Evolutionary conservation across 2,888 invertebrate species (phyloP).

Genomic region (Ecdyonurus torrentis): DNA sequence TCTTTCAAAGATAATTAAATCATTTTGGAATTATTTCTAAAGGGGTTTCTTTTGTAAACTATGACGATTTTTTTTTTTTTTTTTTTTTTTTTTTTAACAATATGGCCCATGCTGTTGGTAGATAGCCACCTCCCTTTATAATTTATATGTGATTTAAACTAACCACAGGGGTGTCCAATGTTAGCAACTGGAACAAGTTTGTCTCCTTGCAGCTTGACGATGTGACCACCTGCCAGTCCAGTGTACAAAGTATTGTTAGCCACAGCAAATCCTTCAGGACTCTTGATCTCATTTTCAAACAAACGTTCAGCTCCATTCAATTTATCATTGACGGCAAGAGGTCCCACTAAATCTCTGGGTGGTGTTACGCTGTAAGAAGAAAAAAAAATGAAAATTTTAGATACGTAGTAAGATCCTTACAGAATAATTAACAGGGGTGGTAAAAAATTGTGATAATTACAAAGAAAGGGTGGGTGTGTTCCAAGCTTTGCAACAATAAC

Average conservation of each 20-base stretch:
- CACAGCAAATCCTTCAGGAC: slow-evolving; percentile 66
- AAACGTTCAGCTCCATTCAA: slow-evolving; percentile 51
- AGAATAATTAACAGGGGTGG: too few relatives aligned
- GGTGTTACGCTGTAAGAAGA: background rate
- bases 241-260: slow-evolving; percentile 65
- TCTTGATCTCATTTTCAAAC: slow-evolving; percentile 48
- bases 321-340: slow-evolving; percentile 40
- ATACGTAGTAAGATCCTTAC: too few relatives aligned
- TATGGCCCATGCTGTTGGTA: too few relatives aligned
- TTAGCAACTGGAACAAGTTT: slow-evolving; percentile 58
- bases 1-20: too few relatives aligned
- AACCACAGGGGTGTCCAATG: slow-evolving; percentile 61
- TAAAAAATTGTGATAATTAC: too few relatives aligned
- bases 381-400: too few relatives aligned
- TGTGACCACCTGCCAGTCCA: slow-evolving; percentile 57
- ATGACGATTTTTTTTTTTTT: too few relatives aligned
- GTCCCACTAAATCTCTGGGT: slow-evolving; percentile 33
- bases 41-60: too few relatives aligned
- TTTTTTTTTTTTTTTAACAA: too few relatives aligned
- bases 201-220: slow-evolving; percentile 52
- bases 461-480: too few relatives aligned
- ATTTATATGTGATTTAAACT: slow-evolving; percentile 19
- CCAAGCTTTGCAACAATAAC: too few relatives aligned
- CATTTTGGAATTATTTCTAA: too few relatives aligned
- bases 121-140: background rate